A percentile compares a stretch with the other conserved stretches of the same genome.
phyloP scores from a whole-genome alignment of 2,888 invertebrate genomes.

The Apantesis nais region DNA sequence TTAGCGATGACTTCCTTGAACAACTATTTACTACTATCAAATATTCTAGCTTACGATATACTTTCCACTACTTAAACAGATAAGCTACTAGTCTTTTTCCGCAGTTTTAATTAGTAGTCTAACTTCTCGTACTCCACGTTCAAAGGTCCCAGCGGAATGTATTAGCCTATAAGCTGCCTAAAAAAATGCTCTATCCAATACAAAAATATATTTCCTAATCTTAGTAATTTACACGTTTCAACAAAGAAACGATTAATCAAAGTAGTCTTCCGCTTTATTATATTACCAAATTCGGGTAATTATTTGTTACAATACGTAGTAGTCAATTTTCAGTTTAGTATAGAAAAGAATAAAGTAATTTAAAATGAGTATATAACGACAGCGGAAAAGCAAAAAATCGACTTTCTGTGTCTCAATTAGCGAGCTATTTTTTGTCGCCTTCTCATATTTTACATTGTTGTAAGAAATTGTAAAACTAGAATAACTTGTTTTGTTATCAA shows the following conservation, averaged over 20 bases:
- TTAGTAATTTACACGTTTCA: neutral
- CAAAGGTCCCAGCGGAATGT: neutral
- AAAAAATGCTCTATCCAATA: neutral
- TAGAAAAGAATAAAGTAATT: too few species aligned
- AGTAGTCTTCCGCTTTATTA: neutral
- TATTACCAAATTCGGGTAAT: neutral
- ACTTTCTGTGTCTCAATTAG: too few species aligned
- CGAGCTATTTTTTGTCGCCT: neutral
- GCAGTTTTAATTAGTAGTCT: neutral
- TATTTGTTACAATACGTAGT: too few species aligned
- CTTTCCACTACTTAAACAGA: too few species aligned
- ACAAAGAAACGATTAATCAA: neutral
- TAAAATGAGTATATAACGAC: too few species aligned
- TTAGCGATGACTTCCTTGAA: too few species aligned
- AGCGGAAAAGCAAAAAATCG: too few species aligned
- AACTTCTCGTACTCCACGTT: too few species aligned
- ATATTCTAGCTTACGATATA: too few species aligned
- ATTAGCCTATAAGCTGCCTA: neutral
- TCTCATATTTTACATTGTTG: neutral
- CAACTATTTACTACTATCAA: too few species aligned
- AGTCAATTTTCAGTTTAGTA: too few species aligned
- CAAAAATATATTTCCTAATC: neutral
- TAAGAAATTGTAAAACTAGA: neutral
- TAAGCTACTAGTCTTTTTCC: neutral
- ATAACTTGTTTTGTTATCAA: neutral